Evolutionary conservation across 1,140 invertebrate species (phyloP).

Genomic region (Conus betulinus): DNA sequence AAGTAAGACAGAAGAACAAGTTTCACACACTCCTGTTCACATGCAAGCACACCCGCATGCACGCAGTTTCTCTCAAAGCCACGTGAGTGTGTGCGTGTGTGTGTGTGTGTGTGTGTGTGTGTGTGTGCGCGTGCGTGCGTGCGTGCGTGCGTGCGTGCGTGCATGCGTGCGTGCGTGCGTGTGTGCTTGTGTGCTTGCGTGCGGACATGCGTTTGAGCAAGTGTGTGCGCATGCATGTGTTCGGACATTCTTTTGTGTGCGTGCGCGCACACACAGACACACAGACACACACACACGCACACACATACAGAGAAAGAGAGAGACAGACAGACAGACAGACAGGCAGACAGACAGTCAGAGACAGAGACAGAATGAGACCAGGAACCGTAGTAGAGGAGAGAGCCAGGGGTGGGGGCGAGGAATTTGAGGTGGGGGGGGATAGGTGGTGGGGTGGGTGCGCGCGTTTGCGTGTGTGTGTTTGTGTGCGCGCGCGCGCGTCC

Average conservation of each 20-base stretch:
- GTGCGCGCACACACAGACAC: background rate
- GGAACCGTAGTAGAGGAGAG: no score
- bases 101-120: conserved; percentile 12
- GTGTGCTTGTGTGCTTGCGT: background rate
- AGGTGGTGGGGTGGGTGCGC: no score
- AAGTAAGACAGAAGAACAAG: no score
- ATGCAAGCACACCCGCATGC: background rate
- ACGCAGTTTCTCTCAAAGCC: background rate
- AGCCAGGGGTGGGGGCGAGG: no score
- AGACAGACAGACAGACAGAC: background rate
- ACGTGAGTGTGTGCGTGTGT: background rate
- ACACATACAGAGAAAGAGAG: background rate
- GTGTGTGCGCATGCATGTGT: background rate
- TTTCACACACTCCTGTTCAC: background rate
- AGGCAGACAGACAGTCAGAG: no score
- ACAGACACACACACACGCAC: background rate
- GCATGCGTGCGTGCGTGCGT: background rate
- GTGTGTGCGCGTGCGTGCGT: background rate
- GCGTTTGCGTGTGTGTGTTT: no score
- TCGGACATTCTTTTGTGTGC: no score
- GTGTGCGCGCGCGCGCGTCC: no score
- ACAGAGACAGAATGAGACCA: no score
- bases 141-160: background rate
- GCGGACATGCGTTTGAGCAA: background rate
- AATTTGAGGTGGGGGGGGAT: no score